Evolutionary conservation across 2,113 vertebrate genomes (phyloP).

Genomic region (Gadus macrocephalus): DNA sequence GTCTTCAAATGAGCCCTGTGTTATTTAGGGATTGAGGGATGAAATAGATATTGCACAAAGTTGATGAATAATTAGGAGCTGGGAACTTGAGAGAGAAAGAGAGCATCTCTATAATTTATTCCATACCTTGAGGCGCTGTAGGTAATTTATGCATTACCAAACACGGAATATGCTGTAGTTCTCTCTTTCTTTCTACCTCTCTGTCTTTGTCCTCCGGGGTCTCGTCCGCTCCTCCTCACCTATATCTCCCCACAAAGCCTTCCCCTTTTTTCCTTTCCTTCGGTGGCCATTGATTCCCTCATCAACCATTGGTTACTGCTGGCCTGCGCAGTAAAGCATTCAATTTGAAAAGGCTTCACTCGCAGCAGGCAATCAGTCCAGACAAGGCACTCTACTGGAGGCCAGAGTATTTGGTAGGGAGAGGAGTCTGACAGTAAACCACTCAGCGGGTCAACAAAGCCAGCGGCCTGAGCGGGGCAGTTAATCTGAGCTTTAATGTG

Average conservation of each 20-base stretch:
- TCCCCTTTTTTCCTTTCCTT: slow-evolving; percentile 55
- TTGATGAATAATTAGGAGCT: background rate
- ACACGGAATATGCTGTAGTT: slow-evolving; percentile 11
- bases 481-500: slow-evolving; percentile 48
- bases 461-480: slow-evolving; percentile 26
- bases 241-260: slow-evolving; percentile 2
- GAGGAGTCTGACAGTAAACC: slow-evolving; percentile 42
- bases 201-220: slow-evolving; percentile 13
- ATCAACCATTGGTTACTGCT: slow-evolving; percentile 56
- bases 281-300: slow-evolving; percentile 58
- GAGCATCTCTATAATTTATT: slow-evolving; percentile 48
- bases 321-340: slow-evolving; percentile 50
- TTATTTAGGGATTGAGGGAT: background rate
- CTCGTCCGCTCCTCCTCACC: slow-evolving; percentile 15
- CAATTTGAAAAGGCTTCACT: slow-evolving; percentile 52
- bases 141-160: no score
- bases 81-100: slow-evolving; percentile 29
- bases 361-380: slow-evolving; percentile 43
- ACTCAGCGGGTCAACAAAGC: slow-evolving; percentile 43
- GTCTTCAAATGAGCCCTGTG: background rate
- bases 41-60: no score
- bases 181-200: slow-evolving; percentile 43
- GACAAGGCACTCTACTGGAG: slow-evolving; percentile 34
- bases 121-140: background rate
- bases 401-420: slow-evolving; percentile 30